Conservation (phyloP, 1,140 invertebrate genomes). For the Drosophila saltans region DNA sequence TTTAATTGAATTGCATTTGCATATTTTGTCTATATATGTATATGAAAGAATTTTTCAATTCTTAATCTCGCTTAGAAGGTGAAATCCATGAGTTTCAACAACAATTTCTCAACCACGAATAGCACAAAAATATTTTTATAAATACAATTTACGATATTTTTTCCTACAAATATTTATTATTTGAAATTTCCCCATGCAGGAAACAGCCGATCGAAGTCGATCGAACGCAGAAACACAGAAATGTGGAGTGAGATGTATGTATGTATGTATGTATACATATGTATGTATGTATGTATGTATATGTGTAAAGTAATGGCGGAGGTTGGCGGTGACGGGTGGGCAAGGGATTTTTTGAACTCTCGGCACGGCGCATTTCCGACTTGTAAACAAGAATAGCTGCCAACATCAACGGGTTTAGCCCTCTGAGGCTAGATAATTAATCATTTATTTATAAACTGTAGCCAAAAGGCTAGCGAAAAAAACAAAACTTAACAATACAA, state of each 20-base stretch:
- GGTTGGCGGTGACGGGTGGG: too few species aligned
- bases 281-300: too few species aligned
- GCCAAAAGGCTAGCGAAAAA: constrained; percentile 24
- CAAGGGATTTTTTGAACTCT: constrained; percentile 10
- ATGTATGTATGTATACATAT: too few species aligned
- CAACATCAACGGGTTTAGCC: constrained; percentile 8
- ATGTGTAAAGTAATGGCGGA: neutral
- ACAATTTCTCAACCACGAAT: too few species aligned
- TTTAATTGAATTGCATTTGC: too few species aligned
- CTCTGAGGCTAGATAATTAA: constrained; percentile 52
- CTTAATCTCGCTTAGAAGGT: too few species aligned
- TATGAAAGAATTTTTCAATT: too few species aligned
- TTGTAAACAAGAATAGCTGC: constrained; percentile 16
- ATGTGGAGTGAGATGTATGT: too few species aligned
- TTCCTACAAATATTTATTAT: constrained; percentile 2
- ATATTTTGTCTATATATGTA: too few species aligned
- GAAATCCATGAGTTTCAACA: too few species aligned
- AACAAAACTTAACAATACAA: constrained; percentile 1
- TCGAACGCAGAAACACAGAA: neutral
- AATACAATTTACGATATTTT: constrained; percentile 3
- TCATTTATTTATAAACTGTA: constrained; percentile 62
- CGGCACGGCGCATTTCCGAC: constrained; percentile 19
- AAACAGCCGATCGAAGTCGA: constrained; percentile 11
- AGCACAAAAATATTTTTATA: neutral
- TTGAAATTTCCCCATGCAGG: constrained; percentile 7